Conservation (phyloP, 2,888 invertebrate genomes). For the Campopleginae sp. region DNA sequence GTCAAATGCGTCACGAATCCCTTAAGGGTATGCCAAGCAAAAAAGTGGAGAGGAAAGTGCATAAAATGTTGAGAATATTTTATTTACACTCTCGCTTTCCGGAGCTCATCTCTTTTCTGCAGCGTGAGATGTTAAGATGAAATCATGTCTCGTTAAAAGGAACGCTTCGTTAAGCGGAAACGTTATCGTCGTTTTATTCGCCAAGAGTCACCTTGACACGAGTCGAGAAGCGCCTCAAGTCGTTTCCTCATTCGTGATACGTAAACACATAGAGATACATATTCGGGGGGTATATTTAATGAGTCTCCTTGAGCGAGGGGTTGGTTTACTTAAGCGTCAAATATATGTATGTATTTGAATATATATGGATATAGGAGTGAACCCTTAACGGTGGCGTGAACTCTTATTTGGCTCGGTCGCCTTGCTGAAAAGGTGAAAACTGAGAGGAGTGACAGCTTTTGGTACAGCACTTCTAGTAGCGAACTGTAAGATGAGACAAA, state of each 20-base stretch:
- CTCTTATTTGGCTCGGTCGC: constrained; percentile 62
- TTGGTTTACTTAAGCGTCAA: constrained; percentile 30
- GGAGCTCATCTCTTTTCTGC: constrained; percentile 25
- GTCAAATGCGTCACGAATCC: not conserved
- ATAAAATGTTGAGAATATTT: constrained; percentile 37
- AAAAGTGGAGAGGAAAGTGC: not conserved
- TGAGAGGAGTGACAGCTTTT: constrained; percentile 43
- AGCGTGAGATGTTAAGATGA: constrained; percentile 47
- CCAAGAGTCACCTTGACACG: constrained; percentile 25
- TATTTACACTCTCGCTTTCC: constrained; percentile 38
- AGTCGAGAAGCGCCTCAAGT: constrained; percentile 10
- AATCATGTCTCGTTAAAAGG: constrained; percentile 65
- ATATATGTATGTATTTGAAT: not conserved
- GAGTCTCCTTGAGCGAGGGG: constrained; percentile 53
- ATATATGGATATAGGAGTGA: constrained; percentile 35
- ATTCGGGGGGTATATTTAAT: constrained; percentile 52
- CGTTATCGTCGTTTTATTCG: constrained; percentile 58
- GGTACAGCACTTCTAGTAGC: constrained; percentile 29
- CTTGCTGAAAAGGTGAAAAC: constrained; percentile 53
- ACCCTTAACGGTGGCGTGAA: constrained; percentile 54
- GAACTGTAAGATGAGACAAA: not conserved
- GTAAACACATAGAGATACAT: not conserved
- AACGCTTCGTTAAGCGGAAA: constrained; percentile 63
- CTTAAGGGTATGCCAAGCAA: not conserved
- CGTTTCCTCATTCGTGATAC: constrained; percentile 31